Conservation (phyloP, 2,888 invertebrate species). For the Drosophila atroscutellata region DNA sequence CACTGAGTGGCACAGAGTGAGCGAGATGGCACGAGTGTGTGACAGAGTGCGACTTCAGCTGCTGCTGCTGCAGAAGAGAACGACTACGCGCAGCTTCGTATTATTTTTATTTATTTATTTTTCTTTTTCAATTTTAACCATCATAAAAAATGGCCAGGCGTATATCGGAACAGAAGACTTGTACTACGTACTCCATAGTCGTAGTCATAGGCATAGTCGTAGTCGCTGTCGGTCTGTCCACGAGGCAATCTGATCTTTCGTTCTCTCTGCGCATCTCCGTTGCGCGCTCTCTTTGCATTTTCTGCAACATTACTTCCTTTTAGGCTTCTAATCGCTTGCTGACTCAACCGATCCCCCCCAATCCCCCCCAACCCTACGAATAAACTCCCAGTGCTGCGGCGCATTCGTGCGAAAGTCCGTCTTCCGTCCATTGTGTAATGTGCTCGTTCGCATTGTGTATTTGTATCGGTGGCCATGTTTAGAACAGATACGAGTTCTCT, state of each 20-base stretch:
- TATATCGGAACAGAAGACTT: conserved; percentile 29
- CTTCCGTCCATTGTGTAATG: conserved; percentile 44
- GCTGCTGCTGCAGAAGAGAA: conserved; percentile 28
- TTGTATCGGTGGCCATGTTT: conserved; percentile 63
- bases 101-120: conserved; percentile 20
- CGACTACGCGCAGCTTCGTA: conserved; percentile 37
- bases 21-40: conserved; percentile 10
- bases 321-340: conserved; percentile 78
- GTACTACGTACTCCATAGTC: conserved; percentile 3
- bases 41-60: conserved; percentile 45
- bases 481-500: conserved; percentile 64
- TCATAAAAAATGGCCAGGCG: conserved; percentile 69
- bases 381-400: conserved; percentile 27
- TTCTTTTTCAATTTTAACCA: conserved; percentile 69
- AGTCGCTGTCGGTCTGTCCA: conserved; percentile 66
- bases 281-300: conserved; percentile 59
- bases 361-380: conserved; percentile 1
- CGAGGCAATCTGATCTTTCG: conserved; percentile 60
- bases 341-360: conserved; percentile 60
- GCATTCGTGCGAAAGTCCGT: conserved; percentile 80
- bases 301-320: conserved; percentile 82
- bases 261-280: conserved; percentile 9
- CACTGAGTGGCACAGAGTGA: conserved; percentile 2
- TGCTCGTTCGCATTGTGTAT: conserved; percentile 67
- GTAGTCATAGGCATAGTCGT: conserved; percentile 23